These are phyloP conservation scores for Polydrusus pterygomalis DNA, from an alignment of 2,888 invertebrate species.

Conservation along the genomic window DNA sequence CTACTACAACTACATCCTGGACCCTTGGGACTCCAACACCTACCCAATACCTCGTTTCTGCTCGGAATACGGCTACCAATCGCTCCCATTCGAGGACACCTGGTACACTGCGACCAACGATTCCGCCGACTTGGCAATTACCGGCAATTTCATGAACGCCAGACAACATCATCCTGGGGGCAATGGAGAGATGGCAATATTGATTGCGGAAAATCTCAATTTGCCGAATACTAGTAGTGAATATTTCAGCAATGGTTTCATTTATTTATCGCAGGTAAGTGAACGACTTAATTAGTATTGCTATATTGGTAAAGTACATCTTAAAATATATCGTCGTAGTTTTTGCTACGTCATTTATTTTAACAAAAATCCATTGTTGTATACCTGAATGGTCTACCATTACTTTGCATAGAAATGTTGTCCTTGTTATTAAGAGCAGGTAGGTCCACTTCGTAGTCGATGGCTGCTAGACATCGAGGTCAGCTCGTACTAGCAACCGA, in stretches of 20 bases:
- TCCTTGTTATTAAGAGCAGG: too few species aligned
- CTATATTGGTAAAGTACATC: too few species aligned
- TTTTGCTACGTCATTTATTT: too few species aligned
- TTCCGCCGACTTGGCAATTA: constrained; percentile 72
- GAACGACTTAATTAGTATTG: background rate
- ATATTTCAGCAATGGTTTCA: constrained; percentile 79
- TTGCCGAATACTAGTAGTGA: constrained; percentile 73
- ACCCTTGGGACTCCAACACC: constrained; percentile 86
- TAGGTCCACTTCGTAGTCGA: too few species aligned
- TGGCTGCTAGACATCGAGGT: too few species aligned
- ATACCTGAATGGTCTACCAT: too few species aligned
- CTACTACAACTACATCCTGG: constrained; percentile 88
- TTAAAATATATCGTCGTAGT: too few species aligned
- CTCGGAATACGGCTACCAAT: constrained; percentile 97
- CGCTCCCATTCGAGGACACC: constrained; percentile 85
- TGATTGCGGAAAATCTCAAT: constrained; percentile 79
- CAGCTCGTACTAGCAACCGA: too few species aligned
- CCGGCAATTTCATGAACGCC: constrained; percentile 80
- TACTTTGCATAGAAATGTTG: too few species aligned
- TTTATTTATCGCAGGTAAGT: constrained; percentile 89
- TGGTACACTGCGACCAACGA: constrained; percentile 77
- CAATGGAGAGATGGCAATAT: constrained; percentile 76
- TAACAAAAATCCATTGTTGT: too few species aligned
- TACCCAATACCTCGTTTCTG: constrained; percentile 91
- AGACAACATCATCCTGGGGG: constrained; percentile 92